Evolutionary conservation across 92 coral and sea anemone genomes (phyloP), one percentile per base, ranked within the genome.

Genomic region (Epizoanthus rinbou): DNA sequence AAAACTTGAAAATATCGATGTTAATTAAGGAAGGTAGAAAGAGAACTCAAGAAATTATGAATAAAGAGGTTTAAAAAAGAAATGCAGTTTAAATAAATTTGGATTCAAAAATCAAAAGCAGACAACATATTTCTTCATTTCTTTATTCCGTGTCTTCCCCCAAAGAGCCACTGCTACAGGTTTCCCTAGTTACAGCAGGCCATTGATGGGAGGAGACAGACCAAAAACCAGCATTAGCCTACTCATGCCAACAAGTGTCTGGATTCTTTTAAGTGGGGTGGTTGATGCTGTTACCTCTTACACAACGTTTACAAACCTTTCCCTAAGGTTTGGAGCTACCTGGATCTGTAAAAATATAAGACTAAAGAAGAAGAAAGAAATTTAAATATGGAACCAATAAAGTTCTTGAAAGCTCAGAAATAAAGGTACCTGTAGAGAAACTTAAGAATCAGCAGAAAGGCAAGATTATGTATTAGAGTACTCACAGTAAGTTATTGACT

Each of bases 341-440:
- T 39, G 82, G 81, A 52, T 59, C 57, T 33, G 70, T 78, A 69
- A 59, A 69, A 78, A 78, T 41, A 53, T 39, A 76, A 60, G 57
- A 76, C 82, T 76, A 41, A 37, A 37, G 43, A 37, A 5, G 58
- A 19, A 35, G 24, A 57, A 76, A 76, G 16, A 16, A 19, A 33
- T 76, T 57, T 45, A 45, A 37, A 37, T 37, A 58, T 18, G 33
- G 39, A 76, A 35, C 63, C 47, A 54, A 18, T 71, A 53, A 71
- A 41, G 43, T 41, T 69, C 25, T 37, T 41, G 53, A 8, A 69
- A 41, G 37, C 15, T 35, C 13, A 21, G 33, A 71, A 71, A 71
- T n/a, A n/a, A 71, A 71, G 7, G 19, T 50, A 50, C 59, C 76
- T 72, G 37, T 22, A 23, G 53, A 72, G 58, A 72, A 47, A 72